Evolutionary conservation across 2,888 invertebrate genomes (phyloP).

Genomic region (Azorinus chamasolen): DNA sequence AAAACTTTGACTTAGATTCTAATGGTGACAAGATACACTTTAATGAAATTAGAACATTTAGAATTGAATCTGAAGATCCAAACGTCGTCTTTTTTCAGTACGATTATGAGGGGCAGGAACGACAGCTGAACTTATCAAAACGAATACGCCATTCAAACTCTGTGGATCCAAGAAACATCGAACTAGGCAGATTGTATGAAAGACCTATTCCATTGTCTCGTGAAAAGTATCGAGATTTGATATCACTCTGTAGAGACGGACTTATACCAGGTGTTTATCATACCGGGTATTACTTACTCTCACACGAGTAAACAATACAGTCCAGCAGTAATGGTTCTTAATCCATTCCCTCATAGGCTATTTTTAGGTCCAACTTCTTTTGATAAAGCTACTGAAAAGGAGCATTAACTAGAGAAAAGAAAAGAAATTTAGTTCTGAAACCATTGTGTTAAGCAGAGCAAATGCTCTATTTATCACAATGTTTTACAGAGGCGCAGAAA

Average conservation of each 20-base stretch:
- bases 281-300: neutral
- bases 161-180: neutral
- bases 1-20: conserved; percentile 15
- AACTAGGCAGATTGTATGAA: neutral
- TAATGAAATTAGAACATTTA: conserved; percentile 8
- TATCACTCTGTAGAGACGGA: conserved; percentile 7
- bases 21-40: conserved; percentile 13
- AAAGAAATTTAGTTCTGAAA: too few species aligned
- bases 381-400: too few species aligned
- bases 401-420: too few species aligned
- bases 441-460: too few species aligned
- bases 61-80: conserved; percentile 8
- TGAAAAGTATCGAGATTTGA: conserved; percentile 17
- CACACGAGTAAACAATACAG: conserved; percentile 2
- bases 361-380: too few species aligned
- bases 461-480: too few species aligned
- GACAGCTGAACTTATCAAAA: conserved; percentile 8
- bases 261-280: conserved; percentile 21
- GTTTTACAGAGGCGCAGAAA: too few species aligned
- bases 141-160: neutral
- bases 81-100: neutral
- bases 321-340: too few species aligned
- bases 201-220: neutral
- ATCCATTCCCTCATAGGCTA: too few species aligned
- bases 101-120: conserved; percentile 1